phyloP scores from a whole-genome alignment of 2,113 vertebrate genomes.

The Trogon surrucura region DNA sequence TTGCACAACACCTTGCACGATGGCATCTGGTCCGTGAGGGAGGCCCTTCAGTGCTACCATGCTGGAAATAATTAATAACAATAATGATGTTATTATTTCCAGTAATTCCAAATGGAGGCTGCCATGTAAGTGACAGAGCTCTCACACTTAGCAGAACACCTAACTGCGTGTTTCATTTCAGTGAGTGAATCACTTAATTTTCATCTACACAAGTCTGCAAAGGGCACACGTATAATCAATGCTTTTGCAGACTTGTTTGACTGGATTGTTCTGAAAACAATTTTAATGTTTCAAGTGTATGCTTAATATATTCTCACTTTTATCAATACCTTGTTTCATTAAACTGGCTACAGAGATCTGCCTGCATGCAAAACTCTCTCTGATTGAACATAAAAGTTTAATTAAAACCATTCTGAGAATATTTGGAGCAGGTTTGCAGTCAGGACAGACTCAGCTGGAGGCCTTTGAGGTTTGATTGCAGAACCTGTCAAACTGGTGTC shows the following conservation, averaged over 20 bases:
- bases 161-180: background rate
- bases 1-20: background rate
- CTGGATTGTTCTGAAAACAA: background rate
- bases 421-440: background rate
- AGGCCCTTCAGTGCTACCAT: background rate
- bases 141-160: background rate
- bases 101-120: background rate
- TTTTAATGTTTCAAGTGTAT: background rate
- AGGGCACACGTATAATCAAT: background rate
- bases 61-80: background rate
- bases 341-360: background rate
- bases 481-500: background rate
- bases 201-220: background rate
- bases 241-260: background rate
- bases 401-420: conserved; percentile 19
- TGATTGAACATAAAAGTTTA: conserved; percentile 24
- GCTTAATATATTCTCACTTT: background rate
- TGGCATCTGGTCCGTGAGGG: background rate
- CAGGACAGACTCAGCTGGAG: background rate
- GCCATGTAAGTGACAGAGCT: background rate
- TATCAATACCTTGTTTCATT: background rate
- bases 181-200: background rate
- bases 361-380: background rate
- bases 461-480: conserved; percentile 1
- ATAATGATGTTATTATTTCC: background rate